A percentile compares a stretch with the other conserved stretches of the same genome.
Evolutionary conservation across 2,797 vertebrate genomes (phyloP).

Genomic region (Clarias pachynema): DNA sequence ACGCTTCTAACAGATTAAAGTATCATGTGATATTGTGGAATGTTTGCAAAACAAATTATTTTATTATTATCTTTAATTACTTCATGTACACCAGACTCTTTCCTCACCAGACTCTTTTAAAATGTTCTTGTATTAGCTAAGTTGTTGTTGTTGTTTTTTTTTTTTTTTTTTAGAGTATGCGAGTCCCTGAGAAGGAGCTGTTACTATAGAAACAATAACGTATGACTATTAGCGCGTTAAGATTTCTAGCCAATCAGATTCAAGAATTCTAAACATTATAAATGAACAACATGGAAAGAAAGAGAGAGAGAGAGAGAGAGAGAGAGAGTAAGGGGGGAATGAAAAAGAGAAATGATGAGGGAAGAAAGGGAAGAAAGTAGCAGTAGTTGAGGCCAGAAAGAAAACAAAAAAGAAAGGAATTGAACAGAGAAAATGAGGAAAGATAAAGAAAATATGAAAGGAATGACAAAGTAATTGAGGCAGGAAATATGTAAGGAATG

Average conservation of each 20-base stretch:
- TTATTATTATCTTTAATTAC: background rate
- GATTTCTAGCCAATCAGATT: constrained; percentile 7
- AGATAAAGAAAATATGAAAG: too few relatives aligned
- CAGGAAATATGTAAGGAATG: too few relatives aligned
- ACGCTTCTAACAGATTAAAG: background rate
- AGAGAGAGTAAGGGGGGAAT: too few relatives aligned
- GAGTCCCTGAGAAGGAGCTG: background rate
- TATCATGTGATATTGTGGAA: background rate
- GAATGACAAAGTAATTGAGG: too few relatives aligned
- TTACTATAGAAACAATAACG: background rate
- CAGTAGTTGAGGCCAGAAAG: too few relatives aligned
- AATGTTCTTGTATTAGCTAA: too few relatives aligned
- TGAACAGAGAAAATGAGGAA: too few relatives aligned
- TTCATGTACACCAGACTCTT: background rate
- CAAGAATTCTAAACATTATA: background rate
- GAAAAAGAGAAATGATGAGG: too few relatives aligned
- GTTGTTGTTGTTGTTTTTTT: too few relatives aligned
- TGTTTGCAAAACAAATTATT: background rate
- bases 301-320: too few relatives aligned
- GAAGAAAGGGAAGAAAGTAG: too few relatives aligned
- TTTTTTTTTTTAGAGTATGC: background rate
- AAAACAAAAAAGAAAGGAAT: too few relatives aligned
- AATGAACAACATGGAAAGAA: background rate
- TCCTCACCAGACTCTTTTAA: background rate
- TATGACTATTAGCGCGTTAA: background rate